A percentile compares a stretch with the other conserved stretches of the same genome.
phyloP scores from a whole-genome alignment of 2,888 invertebrate species.

The Polia nebulosa region DNA sequence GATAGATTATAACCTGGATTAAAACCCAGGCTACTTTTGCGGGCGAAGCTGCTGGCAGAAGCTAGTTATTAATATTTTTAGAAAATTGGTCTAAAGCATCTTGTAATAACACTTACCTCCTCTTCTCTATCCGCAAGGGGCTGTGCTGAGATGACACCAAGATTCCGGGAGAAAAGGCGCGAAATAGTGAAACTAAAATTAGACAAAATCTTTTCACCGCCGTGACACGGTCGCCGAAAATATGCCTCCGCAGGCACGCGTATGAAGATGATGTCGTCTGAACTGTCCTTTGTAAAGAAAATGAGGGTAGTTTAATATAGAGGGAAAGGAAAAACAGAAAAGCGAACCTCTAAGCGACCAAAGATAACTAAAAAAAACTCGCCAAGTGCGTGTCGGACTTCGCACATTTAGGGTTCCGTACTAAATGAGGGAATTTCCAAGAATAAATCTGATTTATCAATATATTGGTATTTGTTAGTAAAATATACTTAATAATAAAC shows the following conservation, averaged over 20 bases:
- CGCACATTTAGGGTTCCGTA: no score
- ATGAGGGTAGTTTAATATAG: constrained; percentile 32
- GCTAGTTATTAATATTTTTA: not conserved
- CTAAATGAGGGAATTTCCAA: no score
- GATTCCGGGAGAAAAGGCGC: constrained; percentile 73
- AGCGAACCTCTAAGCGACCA: not conserved
- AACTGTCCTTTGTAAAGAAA: constrained; percentile 68
- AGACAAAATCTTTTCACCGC: constrained; percentile 62
- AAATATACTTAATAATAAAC: no score
- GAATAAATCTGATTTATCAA: no score
- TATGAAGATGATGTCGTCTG: constrained; percentile 73
- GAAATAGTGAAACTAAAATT: constrained; percentile 64
- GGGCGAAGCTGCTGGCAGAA: no score
- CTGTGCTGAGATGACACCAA: constrained; percentile 65
- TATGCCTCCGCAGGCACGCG: constrained; percentile 70
- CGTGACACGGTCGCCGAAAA: constrained; percentile 72
- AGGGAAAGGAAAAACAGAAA: no score
- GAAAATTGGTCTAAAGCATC: not conserved
- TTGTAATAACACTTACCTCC: constrained; percentile 69
- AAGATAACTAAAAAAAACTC: not conserved
- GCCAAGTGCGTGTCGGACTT: no score
- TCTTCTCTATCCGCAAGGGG: constrained; percentile 68
- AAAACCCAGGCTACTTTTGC: no score
- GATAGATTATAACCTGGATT: no score
- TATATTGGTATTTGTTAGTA: no score